Evolutionary conservation across 2,797 vertebrate genomes (phyloP).

Genomic region (Thalassophryne amazonica): DNA sequence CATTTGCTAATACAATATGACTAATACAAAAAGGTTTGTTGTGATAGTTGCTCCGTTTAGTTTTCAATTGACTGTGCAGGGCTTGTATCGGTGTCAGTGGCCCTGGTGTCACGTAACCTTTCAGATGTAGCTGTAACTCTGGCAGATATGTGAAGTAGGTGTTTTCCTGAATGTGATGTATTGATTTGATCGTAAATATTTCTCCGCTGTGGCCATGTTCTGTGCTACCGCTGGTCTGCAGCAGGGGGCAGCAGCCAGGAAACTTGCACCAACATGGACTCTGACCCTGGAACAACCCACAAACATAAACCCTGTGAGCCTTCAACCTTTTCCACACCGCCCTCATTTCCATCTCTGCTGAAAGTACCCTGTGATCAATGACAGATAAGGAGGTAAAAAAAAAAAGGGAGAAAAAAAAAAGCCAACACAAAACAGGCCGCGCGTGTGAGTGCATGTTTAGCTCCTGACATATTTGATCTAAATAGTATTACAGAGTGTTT

Average conservation of each 20-base stretch:
- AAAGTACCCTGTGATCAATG: constrained; percentile 17
- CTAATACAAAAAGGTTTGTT: too few species aligned
- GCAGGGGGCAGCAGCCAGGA: constrained; percentile 63
- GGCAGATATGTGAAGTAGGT: too few species aligned
- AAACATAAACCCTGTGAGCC: constrained; percentile 20
- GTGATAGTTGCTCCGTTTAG: too few species aligned
- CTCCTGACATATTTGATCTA: constrained; percentile 16
- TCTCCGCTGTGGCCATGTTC: not conserved
- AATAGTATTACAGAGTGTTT: constrained; percentile 9
- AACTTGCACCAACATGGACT: constrained; percentile 43
- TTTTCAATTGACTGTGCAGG: too few species aligned
- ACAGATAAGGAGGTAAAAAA: constrained; percentile 9
- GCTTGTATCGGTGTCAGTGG: too few species aligned
- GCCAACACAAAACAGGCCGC: constrained; percentile 9
- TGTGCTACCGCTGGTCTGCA: constrained; percentile 53
- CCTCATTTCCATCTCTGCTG: constrained; percentile 5
- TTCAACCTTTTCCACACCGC: constrained; percentile 31
- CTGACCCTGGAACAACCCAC: constrained; percentile 46
- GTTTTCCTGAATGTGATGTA: too few species aligned
- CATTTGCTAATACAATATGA: too few species aligned
- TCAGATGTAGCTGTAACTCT: too few species aligned
- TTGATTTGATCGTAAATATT: not conserved
- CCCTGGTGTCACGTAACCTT: too few species aligned
- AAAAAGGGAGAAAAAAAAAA: constrained; percentile 4
- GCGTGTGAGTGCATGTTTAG: constrained; percentile 16